Evolutionary conservation across 2,888 invertebrate genomes (phyloP).

Genomic region (Hemithea aestivaria): DNA sequence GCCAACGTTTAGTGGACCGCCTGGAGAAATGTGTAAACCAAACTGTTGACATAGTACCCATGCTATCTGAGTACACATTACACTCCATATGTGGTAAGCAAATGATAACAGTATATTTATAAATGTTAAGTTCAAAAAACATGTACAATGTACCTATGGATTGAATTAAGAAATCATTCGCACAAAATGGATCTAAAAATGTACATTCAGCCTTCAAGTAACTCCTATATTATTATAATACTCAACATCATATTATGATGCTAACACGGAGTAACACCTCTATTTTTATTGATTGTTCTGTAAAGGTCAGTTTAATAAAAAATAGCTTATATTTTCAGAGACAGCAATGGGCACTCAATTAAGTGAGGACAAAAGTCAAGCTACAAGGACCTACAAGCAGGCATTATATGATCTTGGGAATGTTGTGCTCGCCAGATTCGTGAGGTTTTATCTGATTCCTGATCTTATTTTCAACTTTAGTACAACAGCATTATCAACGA

Average conservation of each 20-base stretch:
- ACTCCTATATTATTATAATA: too few relatives aligned
- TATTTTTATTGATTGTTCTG: too few relatives aligned
- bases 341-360: conserved; percentile 85
- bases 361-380: conserved; percentile 51
- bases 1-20: conserved; percentile 48
- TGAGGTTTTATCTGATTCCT: conserved; percentile 78
- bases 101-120: too few relatives aligned
- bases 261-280: too few relatives aligned
- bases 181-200: too few relatives aligned
- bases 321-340: too few relatives aligned
- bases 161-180: too few relatives aligned
- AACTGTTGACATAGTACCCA: conserved; percentile 71
- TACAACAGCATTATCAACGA: conserved; percentile 66
- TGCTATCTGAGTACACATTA: conserved; percentile 77
- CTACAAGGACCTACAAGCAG: conserved; percentile 76
- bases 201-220: too few relatives aligned
- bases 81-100: conserved; percentile 82
- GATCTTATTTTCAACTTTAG: conserved; percentile 74
- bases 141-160: too few relatives aligned
- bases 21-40: conserved; percentile 42
- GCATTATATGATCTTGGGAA: conserved; percentile 69
- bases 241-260: too few relatives aligned
- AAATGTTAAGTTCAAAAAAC: too few relatives aligned
- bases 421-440: conserved; percentile 49
- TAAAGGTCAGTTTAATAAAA: too few relatives aligned